Evolutionary conservation across 2,888 invertebrate genomes (phyloP).

Genomic region (Elegia similella): DNA sequence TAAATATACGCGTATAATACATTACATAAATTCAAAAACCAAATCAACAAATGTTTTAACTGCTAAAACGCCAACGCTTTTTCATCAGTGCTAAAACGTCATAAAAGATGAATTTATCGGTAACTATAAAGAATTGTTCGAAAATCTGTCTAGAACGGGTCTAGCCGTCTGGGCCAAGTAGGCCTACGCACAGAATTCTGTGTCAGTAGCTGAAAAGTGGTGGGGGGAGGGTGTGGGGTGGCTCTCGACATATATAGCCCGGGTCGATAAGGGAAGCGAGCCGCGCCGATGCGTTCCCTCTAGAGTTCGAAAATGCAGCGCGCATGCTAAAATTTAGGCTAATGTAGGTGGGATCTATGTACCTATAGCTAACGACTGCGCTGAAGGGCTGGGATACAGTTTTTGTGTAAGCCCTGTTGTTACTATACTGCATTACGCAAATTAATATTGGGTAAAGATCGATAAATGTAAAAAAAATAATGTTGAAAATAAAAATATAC

Average conservation of each 20-base stretch:
- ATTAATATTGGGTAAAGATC: no score
- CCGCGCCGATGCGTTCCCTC: conserved; percentile 64
- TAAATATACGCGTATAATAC: no score
- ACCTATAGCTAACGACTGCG: no score
- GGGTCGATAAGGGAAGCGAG: conserved; percentile 72
- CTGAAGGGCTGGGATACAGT: no score
- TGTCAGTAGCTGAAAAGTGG: conserved; percentile 49
- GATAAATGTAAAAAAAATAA: no score
- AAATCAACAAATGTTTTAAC: no score
- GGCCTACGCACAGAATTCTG: conserved; percentile 30
- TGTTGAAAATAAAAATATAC: no score
- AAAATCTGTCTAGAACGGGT: conserved; percentile 22
- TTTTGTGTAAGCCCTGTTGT: no score
- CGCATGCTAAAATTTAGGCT: conserved; percentile 34
- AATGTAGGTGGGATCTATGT: no score
- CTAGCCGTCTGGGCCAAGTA: conserved; percentile 20
- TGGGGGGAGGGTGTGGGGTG: conserved; percentile 40
- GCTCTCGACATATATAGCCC: conserved; percentile 68
- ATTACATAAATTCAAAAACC: no score
- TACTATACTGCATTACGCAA: no score
- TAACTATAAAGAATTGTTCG: conserved; percentile 22
- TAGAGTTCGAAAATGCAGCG: conserved; percentile 45
- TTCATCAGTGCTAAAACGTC: not conserved
- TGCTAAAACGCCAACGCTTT: not conserved
- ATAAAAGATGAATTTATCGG: not conserved